Base-by-base conservation (phyloP, 2,888 invertebrate species). In the Andrena haemorrhoa region DNA sequence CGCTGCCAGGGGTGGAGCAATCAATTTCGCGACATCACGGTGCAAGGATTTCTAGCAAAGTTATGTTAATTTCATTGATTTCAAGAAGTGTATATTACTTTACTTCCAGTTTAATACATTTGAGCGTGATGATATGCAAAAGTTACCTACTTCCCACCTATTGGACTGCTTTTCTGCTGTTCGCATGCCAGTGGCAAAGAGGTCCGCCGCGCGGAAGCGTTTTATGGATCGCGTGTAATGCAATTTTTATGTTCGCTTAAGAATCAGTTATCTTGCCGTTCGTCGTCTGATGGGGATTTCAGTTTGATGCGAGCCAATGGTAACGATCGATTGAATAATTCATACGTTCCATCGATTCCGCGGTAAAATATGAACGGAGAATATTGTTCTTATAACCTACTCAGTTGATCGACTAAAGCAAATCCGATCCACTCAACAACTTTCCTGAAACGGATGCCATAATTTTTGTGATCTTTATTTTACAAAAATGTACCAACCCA, bases 281-380 rank as follows among this genome's bases (percentile, higher is more conserved):
- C 41, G 26, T 49, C 75, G 33, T 51, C 33, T 53, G 66, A 76
- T 51, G 65, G 29, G 56, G 29, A 26, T 64, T 68, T 60, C 41
- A 63, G 23, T 47, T 56, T 35, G 26, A 10, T 68, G 47, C n/a
- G n/a, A 72, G 29, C 68, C 60, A 26, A 76, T 73, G 74, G 60
- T 83, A 83, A 85, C 75, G 60, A 75, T 73, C 65, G 70, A 60
- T 64, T 85, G 85, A 75, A 87, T 86, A 80, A 87, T 87, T 85
- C 73, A 85, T 73, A 51, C 72, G 29, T 56, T 29, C 53, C 66
- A 87, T 85, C 74, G 87, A 87, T 84, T 70, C 31, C 41, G 16
- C 20, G 23, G 51, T 20, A 56, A 66, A 26, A 79, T 82, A 76
- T 51, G 16, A 61, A 72, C 47, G 71, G 49, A 65, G 65, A 58